Evolutionary conservation across 2,113 vertebrate species (phyloP).

Genomic region (Ia io): DNA sequence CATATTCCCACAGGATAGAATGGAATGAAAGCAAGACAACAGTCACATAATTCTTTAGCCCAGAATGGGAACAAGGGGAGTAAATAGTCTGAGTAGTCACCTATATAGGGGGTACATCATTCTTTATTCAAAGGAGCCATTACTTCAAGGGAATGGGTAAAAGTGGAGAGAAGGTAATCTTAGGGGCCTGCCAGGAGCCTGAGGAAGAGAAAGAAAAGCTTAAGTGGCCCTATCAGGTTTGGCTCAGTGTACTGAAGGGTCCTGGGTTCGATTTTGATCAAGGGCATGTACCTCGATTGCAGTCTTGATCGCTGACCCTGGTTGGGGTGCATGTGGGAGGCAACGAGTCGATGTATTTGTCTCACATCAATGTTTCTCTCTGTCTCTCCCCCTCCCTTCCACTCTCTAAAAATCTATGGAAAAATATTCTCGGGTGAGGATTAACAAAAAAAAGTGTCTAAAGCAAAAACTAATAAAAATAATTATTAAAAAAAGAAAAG

Average conservation of each 20-base stretch:
- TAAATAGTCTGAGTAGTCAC: background rate
- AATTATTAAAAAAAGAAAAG: background rate
- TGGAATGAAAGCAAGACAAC: conserved; percentile 22
- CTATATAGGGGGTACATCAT: background rate
- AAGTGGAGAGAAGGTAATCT: background rate
- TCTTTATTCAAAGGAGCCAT: background rate
- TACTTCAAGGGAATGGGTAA: background rate
- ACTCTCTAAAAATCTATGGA: too few species aligned
- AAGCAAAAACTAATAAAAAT: too few species aligned
- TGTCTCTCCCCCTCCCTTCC: too few species aligned
- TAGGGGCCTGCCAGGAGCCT: background rate
- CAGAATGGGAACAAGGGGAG: background rate
- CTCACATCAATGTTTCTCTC: too few species aligned
- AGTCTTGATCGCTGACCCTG: too few species aligned
- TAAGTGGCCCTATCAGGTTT: background rate
- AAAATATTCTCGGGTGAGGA: too few species aligned
- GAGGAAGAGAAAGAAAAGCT: conserved; percentile 44
- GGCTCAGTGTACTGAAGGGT: too few species aligned
- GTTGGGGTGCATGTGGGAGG: too few species aligned
- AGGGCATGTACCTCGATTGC: too few species aligned
- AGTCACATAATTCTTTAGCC: background rate
- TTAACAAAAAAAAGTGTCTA: too few species aligned
- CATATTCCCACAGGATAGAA: background rate
- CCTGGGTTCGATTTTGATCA: too few species aligned
- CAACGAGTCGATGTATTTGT: too few species aligned